Percentiles rank a stretch among this genome's conserved stretches.
phyloP scores from a whole-genome alignment of 2,797 vertebrate genomes.

The Amblyraja radiata region DNA sequence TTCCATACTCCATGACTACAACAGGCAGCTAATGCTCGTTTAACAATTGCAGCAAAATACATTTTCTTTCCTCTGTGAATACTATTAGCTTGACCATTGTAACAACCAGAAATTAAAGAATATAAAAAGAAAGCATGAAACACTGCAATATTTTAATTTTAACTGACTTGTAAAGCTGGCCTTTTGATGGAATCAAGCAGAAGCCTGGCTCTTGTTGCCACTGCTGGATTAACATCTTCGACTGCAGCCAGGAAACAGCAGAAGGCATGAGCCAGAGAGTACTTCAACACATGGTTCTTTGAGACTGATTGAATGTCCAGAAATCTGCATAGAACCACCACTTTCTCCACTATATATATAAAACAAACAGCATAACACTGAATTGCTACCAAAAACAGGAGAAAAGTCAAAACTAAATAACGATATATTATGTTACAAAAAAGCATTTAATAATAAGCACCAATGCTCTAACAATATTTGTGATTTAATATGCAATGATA shows the following conservation, averaged over 20 bases:
- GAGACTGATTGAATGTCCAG: constrained; percentile 93
- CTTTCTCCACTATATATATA: constrained; percentile 78
- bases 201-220: constrained; percentile 87
- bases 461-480: background rate
- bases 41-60: too few species aligned
- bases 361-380: background rate
- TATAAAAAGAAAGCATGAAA: background rate
- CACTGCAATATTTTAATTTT: background rate
- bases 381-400: background rate
- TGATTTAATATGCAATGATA: too few species aligned
- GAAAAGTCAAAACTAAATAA: background rate
- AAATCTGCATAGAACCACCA: constrained; percentile 91
- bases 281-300: constrained; percentile 94
- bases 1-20: too few species aligned
- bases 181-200: constrained; percentile 93
- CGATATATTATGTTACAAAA: background rate
- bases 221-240: constrained; percentile 95
- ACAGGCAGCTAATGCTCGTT: too few species aligned
- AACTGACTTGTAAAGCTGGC: constrained; percentile 81
- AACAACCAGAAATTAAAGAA: background rate
- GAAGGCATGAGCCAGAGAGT: constrained; percentile 90
- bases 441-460: background rate
- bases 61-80: too few species aligned
- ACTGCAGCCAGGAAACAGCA: constrained; percentile 93
- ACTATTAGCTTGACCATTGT: background rate